Conservation (phyloP, 1,140 invertebrate genomes). For the Phymorhynchus buccinoides region DNA sequence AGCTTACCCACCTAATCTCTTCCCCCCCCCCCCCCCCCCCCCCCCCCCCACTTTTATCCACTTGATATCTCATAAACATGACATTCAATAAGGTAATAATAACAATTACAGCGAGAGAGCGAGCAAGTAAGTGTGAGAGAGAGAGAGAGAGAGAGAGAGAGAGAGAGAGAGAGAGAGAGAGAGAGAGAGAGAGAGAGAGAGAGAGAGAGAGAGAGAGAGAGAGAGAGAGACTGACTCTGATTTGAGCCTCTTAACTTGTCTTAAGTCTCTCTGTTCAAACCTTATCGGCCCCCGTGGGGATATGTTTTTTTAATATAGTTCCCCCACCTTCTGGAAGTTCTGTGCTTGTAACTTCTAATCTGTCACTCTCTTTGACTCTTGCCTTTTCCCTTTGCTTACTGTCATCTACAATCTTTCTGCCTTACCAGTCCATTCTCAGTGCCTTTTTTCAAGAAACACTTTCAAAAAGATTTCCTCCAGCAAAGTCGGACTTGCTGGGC, state of each 20-base stretch:
- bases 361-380: too few relatives aligned
- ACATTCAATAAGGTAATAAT: neutral
- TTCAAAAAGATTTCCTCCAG: too few relatives aligned
- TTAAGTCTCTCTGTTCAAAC: neutral
- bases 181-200: neutral
- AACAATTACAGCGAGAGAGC: neutral
- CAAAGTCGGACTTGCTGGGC: too few relatives aligned
- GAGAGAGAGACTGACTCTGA: neutral
- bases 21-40: neutral
- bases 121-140: neutral
- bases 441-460: too few relatives aligned
- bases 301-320: neutral
- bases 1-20: too few relatives aligned
- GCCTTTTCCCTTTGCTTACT: too few relatives aligned
- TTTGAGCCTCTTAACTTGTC: too few relatives aligned
- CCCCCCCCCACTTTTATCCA: neutral
- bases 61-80: neutral
- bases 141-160: slow-evolving; percentile 23
- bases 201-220: neutral
- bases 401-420: too few relatives aligned
- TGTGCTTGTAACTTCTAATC: too few relatives aligned
- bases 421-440: too few relatives aligned
- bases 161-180: neutral
- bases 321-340: too few relatives aligned
- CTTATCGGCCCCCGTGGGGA: neutral